Percentiles rank a stretch among this genome's conserved stretches.
These are phyloP conservation scores for Empis livida DNA, from an alignment of 2,888 invertebrate species.

Conservation along the genomic window DNA sequence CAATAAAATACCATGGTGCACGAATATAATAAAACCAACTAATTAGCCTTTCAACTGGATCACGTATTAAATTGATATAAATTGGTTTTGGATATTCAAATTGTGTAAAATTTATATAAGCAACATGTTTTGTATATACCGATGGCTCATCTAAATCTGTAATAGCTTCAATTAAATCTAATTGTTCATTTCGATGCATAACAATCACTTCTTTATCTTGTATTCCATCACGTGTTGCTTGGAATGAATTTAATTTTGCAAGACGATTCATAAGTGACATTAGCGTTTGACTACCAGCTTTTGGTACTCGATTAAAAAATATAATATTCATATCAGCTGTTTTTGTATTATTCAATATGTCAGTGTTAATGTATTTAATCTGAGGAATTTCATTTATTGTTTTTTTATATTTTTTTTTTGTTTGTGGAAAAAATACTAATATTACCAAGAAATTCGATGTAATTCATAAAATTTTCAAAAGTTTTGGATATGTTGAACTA, in stretches of 20 bases:
- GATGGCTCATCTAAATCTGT: slow-evolving; percentile 58
- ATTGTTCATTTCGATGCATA: slow-evolving; percentile 59
- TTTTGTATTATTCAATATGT: slow-evolving; percentile 22
- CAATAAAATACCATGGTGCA: slow-evolving; percentile 79
- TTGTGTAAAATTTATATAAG: slow-evolving; percentile 70
- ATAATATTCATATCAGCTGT: slow-evolving; percentile 46
- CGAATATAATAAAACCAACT: slow-evolving; percentile 84
- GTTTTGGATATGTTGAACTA: slow-evolving; percentile 12
- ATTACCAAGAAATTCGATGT: no score
- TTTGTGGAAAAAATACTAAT: no score
- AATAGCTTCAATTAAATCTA: slow-evolving; percentile 55
- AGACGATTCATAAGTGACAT: slow-evolving; percentile 68
- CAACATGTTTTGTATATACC: slow-evolving; percentile 74
- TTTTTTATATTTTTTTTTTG: no score
- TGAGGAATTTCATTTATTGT: no score
- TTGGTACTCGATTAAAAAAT: slow-evolving; percentile 82
- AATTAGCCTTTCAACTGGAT: slow-evolving; percentile 73
- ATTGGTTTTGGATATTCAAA: slow-evolving; percentile 64
- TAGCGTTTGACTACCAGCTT: slow-evolving; percentile 79
- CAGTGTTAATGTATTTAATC: neutral
- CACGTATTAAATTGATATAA: slow-evolving; percentile 73
- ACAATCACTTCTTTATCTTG: slow-evolving; percentile 41
- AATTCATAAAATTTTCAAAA: no score
- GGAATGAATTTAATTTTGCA: slow-evolving; percentile 47
- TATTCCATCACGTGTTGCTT: slow-evolving; percentile 66